Conservation (phyloP, 2,797 vertebrate species). For the Syngnathus acus region DNA sequence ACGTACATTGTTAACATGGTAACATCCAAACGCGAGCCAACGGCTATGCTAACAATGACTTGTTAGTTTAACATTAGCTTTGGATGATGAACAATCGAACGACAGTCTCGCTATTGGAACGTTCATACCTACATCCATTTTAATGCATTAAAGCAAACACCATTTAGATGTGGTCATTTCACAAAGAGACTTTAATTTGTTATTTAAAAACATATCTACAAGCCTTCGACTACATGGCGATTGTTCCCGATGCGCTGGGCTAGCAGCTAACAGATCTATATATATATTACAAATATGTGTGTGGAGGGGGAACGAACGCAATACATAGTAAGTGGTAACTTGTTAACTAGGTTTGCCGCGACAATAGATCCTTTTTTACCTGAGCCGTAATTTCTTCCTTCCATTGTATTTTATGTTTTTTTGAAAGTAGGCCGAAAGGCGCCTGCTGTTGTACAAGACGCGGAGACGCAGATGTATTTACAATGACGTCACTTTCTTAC, state of each 20-base stretch:
- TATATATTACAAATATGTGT: background rate
- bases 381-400: constrained; percentile 57
- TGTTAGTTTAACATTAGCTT: constrained; percentile 4
- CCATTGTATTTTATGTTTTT: constrained; percentile 39
- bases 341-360: no score
- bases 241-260: background rate
- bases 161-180: background rate
- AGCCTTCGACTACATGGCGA: background rate
- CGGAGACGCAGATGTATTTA: background rate
- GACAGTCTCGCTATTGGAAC: background rate
- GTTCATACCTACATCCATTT: background rate
- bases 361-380: constrained; percentile 28
- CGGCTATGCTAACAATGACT: background rate
- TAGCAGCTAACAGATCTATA: background rate
- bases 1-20: background rate
- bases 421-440: background rate
- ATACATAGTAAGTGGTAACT: background rate
- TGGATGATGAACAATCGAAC: background rate
- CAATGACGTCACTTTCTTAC: background rate
- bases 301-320: background rate
- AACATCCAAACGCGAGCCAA: background rate
- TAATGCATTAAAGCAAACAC: background rate
- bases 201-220: background rate
- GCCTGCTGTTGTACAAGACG: background rate
- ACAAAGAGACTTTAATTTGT: background rate